These are phyloP conservation scores for Polydrusus pterygomalis DNA, from an alignment of 2,888 invertebrate species.

Conservation along the genomic window DNA sequence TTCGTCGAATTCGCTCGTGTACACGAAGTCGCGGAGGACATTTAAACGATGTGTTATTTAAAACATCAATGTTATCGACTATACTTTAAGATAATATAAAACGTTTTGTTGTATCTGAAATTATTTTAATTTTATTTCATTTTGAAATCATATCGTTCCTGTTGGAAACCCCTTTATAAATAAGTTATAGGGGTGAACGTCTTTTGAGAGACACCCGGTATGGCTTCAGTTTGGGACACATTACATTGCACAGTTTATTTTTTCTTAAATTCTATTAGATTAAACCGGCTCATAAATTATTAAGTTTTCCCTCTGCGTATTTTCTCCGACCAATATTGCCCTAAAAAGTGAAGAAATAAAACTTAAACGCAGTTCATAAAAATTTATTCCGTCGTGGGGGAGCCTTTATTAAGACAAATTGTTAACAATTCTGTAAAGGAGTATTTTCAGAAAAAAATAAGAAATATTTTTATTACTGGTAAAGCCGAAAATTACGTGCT, in stretches of 20 bases:
- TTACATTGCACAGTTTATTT: neutral
- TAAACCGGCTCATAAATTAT: neutral
- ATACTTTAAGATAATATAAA: no score
- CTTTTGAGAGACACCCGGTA: no score
- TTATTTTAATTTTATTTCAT: no score
- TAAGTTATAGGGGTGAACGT: no score
- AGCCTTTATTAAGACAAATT: neutral
- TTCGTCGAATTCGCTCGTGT: no score
- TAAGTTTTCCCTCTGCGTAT: constrained; percentile 1
- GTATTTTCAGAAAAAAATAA: neutral
- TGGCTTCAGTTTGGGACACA: no score
- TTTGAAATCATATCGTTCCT: no score
- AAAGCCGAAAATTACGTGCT: neutral
- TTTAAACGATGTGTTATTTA: no score
- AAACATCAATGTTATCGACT: no score
- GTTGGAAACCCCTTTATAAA: no score
- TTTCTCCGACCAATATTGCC: neutral
- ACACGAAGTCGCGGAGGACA: no score
- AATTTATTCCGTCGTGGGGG: neutral
- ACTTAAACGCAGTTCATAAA: constrained; percentile 20
- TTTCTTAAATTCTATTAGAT: neutral
- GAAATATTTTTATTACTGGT: neutral
- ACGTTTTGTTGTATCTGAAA: no score
- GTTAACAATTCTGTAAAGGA: neutral
- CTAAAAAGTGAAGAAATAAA: constrained; percentile 42